phyloP scores from a whole-genome alignment of 2,113 vertebrate genomes.

The Oryzias woworae region DNA sequence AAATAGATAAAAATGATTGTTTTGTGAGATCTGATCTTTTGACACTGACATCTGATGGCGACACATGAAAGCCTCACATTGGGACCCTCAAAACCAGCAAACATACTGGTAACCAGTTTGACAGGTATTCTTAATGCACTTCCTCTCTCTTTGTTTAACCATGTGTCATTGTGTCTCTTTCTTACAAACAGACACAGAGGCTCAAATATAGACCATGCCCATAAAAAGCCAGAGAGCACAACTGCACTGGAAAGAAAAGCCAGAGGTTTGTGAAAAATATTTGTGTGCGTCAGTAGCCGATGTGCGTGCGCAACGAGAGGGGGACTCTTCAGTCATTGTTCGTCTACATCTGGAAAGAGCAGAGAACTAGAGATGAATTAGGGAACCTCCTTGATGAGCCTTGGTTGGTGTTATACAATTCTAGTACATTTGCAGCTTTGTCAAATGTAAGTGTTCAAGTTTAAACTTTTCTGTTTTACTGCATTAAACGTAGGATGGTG shows the following conservation, averaged over 20 bases:
- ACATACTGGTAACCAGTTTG: constrained; percentile 14
- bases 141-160: constrained; percentile 31
- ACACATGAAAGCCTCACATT: neutral
- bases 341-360: too few species aligned
- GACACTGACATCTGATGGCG: too few species aligned
- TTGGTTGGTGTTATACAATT: too few species aligned
- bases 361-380: too few species aligned
- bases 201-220: constrained; percentile 99
- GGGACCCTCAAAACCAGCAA: neutral
- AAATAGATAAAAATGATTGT: neutral
- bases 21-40: neutral
- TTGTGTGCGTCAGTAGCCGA: constrained; percentile 21
- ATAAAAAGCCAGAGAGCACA: constrained; percentile 95
- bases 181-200: constrained; percentile 75
- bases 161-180: constrained; percentile 40
- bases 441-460: too few species aligned
- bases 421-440: too few species aligned
- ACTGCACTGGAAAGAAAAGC: constrained; percentile 62
- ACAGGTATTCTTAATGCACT: constrained; percentile 20
- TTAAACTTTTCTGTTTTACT: too few species aligned
- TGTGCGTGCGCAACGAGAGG: too few species aligned
- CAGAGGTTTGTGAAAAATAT: constrained; percentile 49
- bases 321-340: too few species aligned
- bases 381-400: too few species aligned
- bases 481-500: too few species aligned